Evolutionary conservation across 2,888 invertebrate genomes (phyloP), one percentile per base, ranked within the genome.

Genomic region (Chydorus sphaericus): DNA sequence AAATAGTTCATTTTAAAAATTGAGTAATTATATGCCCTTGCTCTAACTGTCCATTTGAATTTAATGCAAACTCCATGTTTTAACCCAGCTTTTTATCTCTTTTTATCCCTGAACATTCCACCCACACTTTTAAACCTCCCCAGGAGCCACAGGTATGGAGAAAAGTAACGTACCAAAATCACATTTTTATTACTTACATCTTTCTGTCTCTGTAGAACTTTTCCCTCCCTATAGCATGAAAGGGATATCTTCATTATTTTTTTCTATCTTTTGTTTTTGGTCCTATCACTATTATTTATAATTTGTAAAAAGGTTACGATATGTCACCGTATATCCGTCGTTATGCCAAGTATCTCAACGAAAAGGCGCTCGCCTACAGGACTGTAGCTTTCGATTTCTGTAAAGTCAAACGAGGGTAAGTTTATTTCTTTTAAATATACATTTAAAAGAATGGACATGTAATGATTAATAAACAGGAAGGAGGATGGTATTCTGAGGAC

Each of bases 351-450:
- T 99, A 99, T 78, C 79, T 99, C 70, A 96, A 97, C 71, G 97
- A 98, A 75, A 99, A 99, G 76, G 94, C 97, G 54, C 78, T 93
- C 63, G 94, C 97, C 11, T 99, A 99, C 77, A 82, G 98, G 72
- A 86, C 89, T 58, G 96, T 97, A 67, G 98, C 98, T 62, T 98
- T 97, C 72, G 98, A 99, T 74, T 98, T 99, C 77, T 98, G 98
- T 78, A 99, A 98, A 81, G 93, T 97, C 55, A 98, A 97, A 74
- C 78, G 98, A 69, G 97, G 98, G 90, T 93, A 74, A 80, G 79
- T 69, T 4, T 57, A 60, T 8, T 8, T 37, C 28, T 23, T 18
- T 11, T 18, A n/a, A n/a, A n/a, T n/a, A n/a, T n/a, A n/a, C n/a
- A n/a, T 53, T 36, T 18, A 14, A 18, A 8, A 10, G 20, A 36